phyloP scores from a whole-genome alignment of 35 echinoderm and acorn worm genomes.

The Ophiothrix spiculata region DNA sequence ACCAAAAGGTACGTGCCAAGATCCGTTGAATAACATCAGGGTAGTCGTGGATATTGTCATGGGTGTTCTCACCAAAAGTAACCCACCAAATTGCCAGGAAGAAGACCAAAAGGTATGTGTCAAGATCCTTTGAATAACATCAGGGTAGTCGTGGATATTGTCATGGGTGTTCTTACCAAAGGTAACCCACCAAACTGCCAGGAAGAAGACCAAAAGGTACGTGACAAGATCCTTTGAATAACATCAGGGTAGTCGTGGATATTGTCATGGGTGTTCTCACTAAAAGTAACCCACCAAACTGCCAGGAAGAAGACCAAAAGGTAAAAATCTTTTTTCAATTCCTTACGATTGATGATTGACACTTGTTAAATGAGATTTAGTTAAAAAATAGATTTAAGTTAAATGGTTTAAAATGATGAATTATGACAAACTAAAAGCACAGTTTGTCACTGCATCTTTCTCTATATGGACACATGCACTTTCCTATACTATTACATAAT shows the following conservation, averaged over 20 bases:
- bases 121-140: constrained; percentile 70
- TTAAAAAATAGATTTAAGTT: too few species aligned
- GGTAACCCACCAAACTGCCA: constrained; percentile 63
- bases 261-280: constrained; percentile 66
- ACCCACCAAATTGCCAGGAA: constrained; percentile 71
- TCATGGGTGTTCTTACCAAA: constrained; percentile 65
- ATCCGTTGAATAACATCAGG: constrained; percentile 52
- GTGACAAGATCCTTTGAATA: constrained; percentile 69
- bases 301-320: constrained; percentile 89
- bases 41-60: constrained; percentile 69
- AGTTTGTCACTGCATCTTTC: too few species aligned
- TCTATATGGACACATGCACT: too few species aligned
- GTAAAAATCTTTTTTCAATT: too few species aligned
- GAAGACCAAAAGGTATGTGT: constrained; percentile 88
- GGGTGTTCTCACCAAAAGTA: constrained; percentile 57
- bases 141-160: constrained; percentile 56
- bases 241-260: constrained; percentile 57
- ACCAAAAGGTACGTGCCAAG: constrained; percentile 87
- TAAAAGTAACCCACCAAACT: constrained; percentile 60
- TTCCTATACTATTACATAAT: too few species aligned
- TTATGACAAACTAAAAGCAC: too few species aligned
- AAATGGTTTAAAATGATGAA: too few species aligned
- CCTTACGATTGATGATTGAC: too few species aligned
- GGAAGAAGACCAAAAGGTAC: constrained; percentile 90
- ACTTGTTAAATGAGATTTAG: too few species aligned